Evolutionary conservation across 1,140 invertebrate genomes (phyloP).

Genomic region (Dermatophagoides farinae): DNA sequence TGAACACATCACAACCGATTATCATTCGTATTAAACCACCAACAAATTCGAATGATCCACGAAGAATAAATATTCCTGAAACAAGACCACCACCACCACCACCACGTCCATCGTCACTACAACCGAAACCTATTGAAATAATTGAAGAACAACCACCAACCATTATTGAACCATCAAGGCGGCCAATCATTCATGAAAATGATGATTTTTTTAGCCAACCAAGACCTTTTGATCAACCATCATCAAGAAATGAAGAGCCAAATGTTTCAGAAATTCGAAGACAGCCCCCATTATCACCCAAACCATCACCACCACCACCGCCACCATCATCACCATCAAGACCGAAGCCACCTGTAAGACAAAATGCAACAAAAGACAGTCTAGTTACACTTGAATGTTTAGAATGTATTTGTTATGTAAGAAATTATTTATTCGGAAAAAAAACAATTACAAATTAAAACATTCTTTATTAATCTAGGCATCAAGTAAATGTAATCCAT

Average conservation of each 20-base stretch:
- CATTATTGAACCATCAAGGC: too few species aligned
- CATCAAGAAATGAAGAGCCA: neutral
- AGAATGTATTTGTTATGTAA: constrained; percentile 14
- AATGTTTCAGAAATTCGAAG: neutral
- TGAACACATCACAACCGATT: too few species aligned
- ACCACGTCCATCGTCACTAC: too few species aligned
- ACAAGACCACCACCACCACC: too few species aligned
- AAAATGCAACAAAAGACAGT: neutral
- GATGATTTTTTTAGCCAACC: neutral
- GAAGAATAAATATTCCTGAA: too few species aligned
- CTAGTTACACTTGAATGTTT: constrained; percentile 11
- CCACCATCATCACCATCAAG: neutral
- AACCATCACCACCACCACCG: neutral
- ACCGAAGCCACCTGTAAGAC: neutral
- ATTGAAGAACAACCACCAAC: too few species aligned
- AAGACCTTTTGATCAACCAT: neutral
- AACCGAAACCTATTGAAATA: too few species aligned
- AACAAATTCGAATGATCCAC: too few species aligned
- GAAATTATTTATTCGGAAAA: neutral
- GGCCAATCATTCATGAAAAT: too few species aligned
- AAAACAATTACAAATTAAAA: neutral
- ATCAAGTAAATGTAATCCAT: constrained; percentile 15
- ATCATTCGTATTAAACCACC: too few species aligned
- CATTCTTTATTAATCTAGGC: constrained; percentile 9
- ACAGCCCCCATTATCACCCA: neutral